Evolutionary conservation across 2,797 vertebrate species (phyloP).

Genomic region (Neosilurus hyrtlii): DNA sequence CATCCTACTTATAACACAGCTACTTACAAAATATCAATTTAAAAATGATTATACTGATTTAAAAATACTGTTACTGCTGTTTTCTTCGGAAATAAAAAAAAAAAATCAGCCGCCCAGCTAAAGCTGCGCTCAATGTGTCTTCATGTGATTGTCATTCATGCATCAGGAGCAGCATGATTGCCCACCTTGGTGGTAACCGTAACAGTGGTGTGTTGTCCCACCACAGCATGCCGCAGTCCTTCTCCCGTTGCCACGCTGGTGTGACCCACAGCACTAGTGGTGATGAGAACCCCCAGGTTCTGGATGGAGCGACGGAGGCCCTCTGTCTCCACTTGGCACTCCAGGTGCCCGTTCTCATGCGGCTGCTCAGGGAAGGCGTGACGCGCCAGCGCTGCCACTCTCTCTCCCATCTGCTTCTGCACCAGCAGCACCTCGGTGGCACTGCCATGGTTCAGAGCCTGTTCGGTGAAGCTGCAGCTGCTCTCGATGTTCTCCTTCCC

Average conservation of each 20-base stretch:
- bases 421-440: constrained; percentile 87
- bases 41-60: too few species aligned
- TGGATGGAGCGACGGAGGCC: constrained; percentile 89
- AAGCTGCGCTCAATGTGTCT: neutral
- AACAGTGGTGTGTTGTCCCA: constrained; percentile 84
- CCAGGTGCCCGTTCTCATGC: constrained; percentile 90
- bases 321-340: constrained; percentile 87
- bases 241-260: constrained; percentile 90
- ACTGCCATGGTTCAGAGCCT: constrained; percentile 80
- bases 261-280: constrained; percentile 87
- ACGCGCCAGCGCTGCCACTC: constrained; percentile 80
- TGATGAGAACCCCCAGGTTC: constrained; percentile 88
- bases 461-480: constrained; percentile 90
- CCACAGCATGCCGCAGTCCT: constrained; percentile 85
- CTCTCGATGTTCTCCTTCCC: constrained; percentile 93
- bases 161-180: neutral
- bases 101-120: neutral
- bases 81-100: too few species aligned
- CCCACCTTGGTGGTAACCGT: constrained; percentile 87
- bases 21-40: too few species aligned
- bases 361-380: constrained; percentile 88
- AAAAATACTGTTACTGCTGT: too few species aligned
- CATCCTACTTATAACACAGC: too few species aligned
- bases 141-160: too few species aligned
- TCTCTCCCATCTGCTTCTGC: constrained; percentile 93